Evolutionary conservation across 2,113 vertebrate genomes (phyloP).

Genomic region (Amblyornis subalaris): DNA sequence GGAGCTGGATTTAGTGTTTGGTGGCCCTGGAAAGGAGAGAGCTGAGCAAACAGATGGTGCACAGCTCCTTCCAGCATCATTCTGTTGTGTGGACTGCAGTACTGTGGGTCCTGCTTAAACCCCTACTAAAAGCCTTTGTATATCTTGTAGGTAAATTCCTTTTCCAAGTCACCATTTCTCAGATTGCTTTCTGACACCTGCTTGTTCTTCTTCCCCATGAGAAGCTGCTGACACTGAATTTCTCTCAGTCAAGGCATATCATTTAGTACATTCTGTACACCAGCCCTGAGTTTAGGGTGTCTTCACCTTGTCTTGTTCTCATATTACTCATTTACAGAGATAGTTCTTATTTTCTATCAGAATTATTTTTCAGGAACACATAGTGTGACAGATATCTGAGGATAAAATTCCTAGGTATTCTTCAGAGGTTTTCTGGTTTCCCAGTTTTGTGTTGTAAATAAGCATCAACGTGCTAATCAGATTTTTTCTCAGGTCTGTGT

Average conservation of each 20-base stretch:
- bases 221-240: not conserved
- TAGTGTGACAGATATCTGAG: not conserved
- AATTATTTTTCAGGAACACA: not conserved
- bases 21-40: not conserved
- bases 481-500: not conserved
- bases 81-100: not conserved
- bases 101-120: not conserved
- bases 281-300: not conserved
- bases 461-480: not conserved
- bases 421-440: not conserved
- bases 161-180: not conserved
- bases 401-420: not conserved
- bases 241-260: not conserved
- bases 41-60: not conserved
- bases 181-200: not conserved
- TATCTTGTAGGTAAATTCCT: not conserved
- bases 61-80: not conserved
- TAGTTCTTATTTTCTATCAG: slow-evolving; percentile 11
- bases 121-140: not conserved
- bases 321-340: not conserved
- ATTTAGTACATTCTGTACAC: not conserved
- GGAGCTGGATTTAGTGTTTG: not conserved
- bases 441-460: not conserved
- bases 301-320: not conserved
- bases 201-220: not conserved